Base-by-base conservation (phyloP, 2,888 invertebrate genomes). In the Euzophera pinguis region DNA sequence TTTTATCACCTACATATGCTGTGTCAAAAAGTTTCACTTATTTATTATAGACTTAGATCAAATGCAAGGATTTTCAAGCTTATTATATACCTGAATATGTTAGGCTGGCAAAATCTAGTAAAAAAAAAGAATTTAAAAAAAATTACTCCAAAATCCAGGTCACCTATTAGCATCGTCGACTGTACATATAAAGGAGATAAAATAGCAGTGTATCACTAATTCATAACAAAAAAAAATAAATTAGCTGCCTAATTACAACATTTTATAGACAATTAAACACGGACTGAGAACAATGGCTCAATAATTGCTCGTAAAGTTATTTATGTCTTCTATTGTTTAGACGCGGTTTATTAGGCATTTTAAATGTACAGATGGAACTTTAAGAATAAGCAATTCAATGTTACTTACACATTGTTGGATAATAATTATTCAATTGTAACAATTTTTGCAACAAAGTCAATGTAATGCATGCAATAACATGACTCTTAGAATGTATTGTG, bases 211-310 rank as follows among this genome's bases (percentile, higher is more conserved):
- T 13, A 16, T 16, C 42, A 48, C 47, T 12, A 32, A 37, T 6
- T 14, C 16, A 27, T 7, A 41, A 41, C 32, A 48, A 38, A 32
- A 7, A 27, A 39, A 50, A 39, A n/a, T n/a, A 41, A 41, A 50
- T 50, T 29, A 50, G 32, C 29, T 14, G 10, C 7, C 32, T 50
- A 50, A 50, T 50, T 41, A 50, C 41, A 6, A 53, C 57, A 63
- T 62, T 69, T 71, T 61, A 71, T 53, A 53, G 58, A 51, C 62
- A 69, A 68, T 74, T 68, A 71, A 58, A 58, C 49, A 57, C 52
- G 45, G 41, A 17, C 53, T 59, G 61, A 61, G 61, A 69, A 67
- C 71, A 71, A 67, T 63, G 59, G 57, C 50, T 47, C 61, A 55
- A 59, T 64, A 63, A 63, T 67, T 56, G 59, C 52, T 58, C 58